phyloP scores from a whole-genome alignment of 2,888 invertebrate species.

The Spialia ferax region DNA sequence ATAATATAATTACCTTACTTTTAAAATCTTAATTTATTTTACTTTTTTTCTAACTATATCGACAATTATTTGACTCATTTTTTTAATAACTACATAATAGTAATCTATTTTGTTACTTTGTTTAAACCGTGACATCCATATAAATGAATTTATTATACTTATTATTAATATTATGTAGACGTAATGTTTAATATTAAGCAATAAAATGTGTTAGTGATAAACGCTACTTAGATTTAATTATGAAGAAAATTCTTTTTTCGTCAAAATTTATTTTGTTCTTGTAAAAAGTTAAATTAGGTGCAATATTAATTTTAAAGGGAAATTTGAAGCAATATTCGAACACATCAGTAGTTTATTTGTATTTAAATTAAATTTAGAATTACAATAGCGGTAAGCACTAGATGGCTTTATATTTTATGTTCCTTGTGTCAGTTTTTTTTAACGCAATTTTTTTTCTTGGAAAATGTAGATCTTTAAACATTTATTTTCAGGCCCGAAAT shows the following conservation, averaged over 20 bases:
- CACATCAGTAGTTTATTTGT: constrained; percentile 68
- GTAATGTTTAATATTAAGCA: constrained; percentile 69
- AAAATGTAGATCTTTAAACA: no score
- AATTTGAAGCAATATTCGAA: constrained; percentile 74
- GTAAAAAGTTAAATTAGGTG: constrained; percentile 61
- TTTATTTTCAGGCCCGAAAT: no score
- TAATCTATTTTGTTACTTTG: no score
- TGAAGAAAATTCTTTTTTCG: constrained; percentile 45
- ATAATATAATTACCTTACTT: no score
- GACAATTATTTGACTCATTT: no score
- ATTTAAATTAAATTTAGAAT: constrained; percentile 35
- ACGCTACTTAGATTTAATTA: constrained; percentile 56
- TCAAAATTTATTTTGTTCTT: constrained; percentile 46
- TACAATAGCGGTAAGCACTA: constrained; percentile 43
- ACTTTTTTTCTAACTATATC: no score
- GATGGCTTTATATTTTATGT: constrained; percentile 36
- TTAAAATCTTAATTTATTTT: no score
- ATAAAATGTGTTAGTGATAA: constrained; percentile 81
- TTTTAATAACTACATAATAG: no score
- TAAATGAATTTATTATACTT: constrained; percentile 78
- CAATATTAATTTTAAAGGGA: constrained; percentile 76
- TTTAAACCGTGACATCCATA: constrained; percentile 62
- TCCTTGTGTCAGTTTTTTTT: constrained; percentile 1
- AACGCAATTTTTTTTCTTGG: no score
- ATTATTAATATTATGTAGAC: constrained; percentile 53